These are phyloP conservation scores for Platichthys flesus DNA, from an alignment of 2,113 vertebrate species.

Conservation along the genomic window DNA sequence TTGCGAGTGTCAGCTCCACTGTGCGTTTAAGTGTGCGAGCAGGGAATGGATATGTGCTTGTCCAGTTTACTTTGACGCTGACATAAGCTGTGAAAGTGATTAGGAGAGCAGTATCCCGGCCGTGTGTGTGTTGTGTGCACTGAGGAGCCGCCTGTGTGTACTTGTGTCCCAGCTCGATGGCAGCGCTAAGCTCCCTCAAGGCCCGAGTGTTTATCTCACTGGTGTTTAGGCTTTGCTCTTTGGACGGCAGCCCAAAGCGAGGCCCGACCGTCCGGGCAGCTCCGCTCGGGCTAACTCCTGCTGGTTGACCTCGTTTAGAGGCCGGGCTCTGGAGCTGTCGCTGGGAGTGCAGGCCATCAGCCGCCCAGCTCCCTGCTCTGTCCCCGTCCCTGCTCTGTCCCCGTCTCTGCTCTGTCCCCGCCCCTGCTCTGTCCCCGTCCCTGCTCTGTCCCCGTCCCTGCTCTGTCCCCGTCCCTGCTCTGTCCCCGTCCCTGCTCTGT, in stretches of 20 bases:
- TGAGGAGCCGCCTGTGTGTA: constrained; percentile 30
- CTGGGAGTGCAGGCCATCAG: neutral
- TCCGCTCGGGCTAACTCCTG: constrained; percentile 41
- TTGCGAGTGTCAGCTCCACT: constrained; percentile 7
- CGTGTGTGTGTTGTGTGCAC: neutral
- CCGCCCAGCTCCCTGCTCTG: constrained; percentile 19
- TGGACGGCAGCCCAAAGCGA: constrained; percentile 60
- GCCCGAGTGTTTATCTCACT: constrained; percentile 64
- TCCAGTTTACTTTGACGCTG: constrained; percentile 42
- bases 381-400: neutral
- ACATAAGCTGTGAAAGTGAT: constrained; percentile 53
- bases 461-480: neutral
- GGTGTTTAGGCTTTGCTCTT: constrained; percentile 57
- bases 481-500: neutral
- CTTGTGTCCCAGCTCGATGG: constrained; percentile 44
- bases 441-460: neutral
- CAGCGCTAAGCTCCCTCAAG: constrained; percentile 55
- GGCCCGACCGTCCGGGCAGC: constrained; percentile 40
- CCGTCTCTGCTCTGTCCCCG: too few relatives aligned
- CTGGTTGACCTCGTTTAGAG: constrained; percentile 73
- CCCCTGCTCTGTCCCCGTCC: too few relatives aligned
- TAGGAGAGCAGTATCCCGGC: constrained; percentile 40
- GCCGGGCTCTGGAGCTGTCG: constrained; percentile 36
- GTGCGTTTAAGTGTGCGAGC: constrained; percentile 10
- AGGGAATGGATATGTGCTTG: constrained; percentile 8